Conservation (phyloP, 2,113 vertebrate genomes). For the Psammodynastes pulverulentus region DNA sequence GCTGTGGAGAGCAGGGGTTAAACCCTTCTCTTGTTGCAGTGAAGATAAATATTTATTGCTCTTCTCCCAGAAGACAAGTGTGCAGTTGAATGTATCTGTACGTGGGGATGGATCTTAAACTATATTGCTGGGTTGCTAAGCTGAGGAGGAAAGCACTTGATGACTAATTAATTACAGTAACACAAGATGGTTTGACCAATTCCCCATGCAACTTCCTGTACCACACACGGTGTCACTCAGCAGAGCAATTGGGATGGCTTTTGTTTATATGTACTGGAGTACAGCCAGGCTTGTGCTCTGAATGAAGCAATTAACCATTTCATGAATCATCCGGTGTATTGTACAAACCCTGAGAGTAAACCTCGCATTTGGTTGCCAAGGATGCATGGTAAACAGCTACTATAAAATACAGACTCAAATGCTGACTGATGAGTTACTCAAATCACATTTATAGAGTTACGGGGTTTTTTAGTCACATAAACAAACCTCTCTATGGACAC, state of each 20-base stretch:
- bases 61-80: not conserved
- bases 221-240: not conserved
- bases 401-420: slow-evolving; percentile 37
- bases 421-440: slow-evolving; percentile 32
- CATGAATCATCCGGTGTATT: slow-evolving; percentile 26
- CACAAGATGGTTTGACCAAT: not conserved
- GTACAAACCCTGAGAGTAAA: slow-evolving; percentile 35
- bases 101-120: not conserved
- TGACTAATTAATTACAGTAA: not conserved
- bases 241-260: slow-evolving; percentile 19
- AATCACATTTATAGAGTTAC: not conserved
- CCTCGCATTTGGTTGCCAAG: slow-evolving; percentile 46
- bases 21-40: not conserved
- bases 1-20: not conserved
- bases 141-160: not conserved
- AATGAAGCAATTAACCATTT: slow-evolving; percentile 47
- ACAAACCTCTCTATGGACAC: slow-evolving; percentile 54
- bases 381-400: slow-evolving; percentile 46
- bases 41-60: not conserved
- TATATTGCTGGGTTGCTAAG: not conserved
- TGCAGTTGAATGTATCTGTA: not conserved
- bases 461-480: slow-evolving; percentile 17
- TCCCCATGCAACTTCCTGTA: not conserved
- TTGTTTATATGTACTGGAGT: not conserved
- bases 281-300: slow-evolving; percentile 16